These are phyloP conservation scores for Acanthosepion lycidas DNA, from an alignment of 2,888 invertebrate species.

Conservation along the genomic window DNA sequence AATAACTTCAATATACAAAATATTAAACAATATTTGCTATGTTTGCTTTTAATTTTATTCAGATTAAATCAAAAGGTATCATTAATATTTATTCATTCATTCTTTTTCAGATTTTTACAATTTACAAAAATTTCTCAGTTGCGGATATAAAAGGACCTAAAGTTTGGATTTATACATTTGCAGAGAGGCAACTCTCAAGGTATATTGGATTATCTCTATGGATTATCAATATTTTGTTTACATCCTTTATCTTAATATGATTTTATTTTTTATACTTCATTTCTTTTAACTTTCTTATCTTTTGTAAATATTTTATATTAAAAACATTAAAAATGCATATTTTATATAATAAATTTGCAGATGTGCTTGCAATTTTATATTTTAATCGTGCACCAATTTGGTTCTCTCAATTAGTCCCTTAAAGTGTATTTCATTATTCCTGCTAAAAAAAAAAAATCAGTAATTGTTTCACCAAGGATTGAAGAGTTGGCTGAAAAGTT, in stretches of 20 bases:
- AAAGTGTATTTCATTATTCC: no score
- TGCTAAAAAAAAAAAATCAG: no score
- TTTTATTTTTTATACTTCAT: background rate
- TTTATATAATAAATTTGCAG: no score
- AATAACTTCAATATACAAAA: no score
- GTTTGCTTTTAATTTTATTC: no score
- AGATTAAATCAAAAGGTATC: no score
- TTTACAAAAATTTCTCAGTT: background rate
- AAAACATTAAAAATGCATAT: background rate
- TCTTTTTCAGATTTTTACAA: background rate
- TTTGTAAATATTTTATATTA: background rate
- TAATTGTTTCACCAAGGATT: no score
- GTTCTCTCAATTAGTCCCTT: no score
- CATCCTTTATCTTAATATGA: background rate
- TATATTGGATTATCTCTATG: background rate
- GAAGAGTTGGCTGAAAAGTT: no score
- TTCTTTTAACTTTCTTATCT: background rate
- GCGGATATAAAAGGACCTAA: slow-evolving; percentile 6
- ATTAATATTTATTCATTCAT: background rate
- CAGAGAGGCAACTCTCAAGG: background rate
- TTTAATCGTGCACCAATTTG: no score
- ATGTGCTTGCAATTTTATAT: no score
- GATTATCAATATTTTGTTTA: background rate
- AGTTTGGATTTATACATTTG: background rate
- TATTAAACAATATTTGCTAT: no score